Conservation (phyloP, 2,113 vertebrate genomes). For the Labrus mixtus region DNA sequence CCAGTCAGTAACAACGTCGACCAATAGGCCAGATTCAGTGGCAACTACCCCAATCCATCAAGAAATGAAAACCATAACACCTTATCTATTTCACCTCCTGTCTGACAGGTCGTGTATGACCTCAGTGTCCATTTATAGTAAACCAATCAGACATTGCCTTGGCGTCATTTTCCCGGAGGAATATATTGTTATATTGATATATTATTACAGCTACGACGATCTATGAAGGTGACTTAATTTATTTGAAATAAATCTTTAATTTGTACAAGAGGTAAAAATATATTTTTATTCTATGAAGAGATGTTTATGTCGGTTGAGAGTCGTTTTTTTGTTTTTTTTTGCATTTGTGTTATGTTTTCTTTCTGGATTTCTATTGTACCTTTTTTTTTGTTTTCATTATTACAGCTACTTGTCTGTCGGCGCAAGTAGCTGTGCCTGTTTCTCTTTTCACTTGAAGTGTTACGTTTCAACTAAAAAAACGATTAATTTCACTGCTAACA, state of each 20-base stretch:
- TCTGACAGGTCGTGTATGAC: slow-evolving; percentile 57
- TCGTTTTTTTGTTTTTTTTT: slow-evolving; percentile 69
- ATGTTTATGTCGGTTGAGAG: slow-evolving; percentile 73
- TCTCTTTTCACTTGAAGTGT: slow-evolving; percentile 34
- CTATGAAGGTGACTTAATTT: slow-evolving; percentile 86
- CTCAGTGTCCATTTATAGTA: slow-evolving; percentile 69
- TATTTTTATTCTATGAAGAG: slow-evolving; percentile 82
- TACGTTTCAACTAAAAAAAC: slow-evolving; percentile 10
- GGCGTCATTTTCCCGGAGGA: slow-evolving; percentile 65
- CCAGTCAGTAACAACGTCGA: slow-evolving; percentile 33
- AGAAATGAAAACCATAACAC: slow-evolving; percentile 43
- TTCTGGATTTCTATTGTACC: slow-evolving; percentile 68
- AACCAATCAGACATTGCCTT: slow-evolving; percentile 76
- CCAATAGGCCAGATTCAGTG: slow-evolving; percentile 27
- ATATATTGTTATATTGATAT: slow-evolving; percentile 78
- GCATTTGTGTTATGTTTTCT: slow-evolving; percentile 63
- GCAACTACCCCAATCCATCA: slow-evolving; percentile 28
- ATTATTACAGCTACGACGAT: slow-evolving; percentile 78
- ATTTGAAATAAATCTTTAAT: slow-evolving; percentile 86
- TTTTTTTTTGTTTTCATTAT: slow-evolving; percentile 52
- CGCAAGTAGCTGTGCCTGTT: slow-evolving; percentile 20
- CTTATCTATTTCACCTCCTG: slow-evolving; percentile 55
- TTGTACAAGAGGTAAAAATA: slow-evolving; percentile 82
- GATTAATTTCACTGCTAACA: slow-evolving; percentile 16
- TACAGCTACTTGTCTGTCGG: slow-evolving; percentile 29